Conservation (phyloP, 2,113 vertebrate genomes). For the Etheostoma spectabile region DNA sequence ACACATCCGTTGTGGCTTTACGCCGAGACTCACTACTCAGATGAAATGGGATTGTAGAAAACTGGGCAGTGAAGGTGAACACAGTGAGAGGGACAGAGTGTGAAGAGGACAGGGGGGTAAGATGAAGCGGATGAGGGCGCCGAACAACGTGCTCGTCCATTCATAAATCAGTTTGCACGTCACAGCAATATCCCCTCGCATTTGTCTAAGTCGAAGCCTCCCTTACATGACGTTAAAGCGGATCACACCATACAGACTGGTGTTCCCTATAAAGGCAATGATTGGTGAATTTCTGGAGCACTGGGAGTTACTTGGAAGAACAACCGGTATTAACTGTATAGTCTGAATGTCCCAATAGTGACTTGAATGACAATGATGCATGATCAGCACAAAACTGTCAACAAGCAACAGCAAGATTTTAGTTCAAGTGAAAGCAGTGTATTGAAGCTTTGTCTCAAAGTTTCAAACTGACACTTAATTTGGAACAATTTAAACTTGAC, state of each 20-base stretch:
- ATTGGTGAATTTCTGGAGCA: not conserved
- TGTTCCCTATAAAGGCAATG: not conserved
- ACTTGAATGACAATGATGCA: too few species aligned
- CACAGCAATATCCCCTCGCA: slow-evolving; percentile 36
- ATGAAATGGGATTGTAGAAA: slow-evolving; percentile 33
- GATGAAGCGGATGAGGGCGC: slow-evolving; percentile 32
- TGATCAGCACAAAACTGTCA: too few species aligned
- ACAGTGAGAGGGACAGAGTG: slow-evolving; percentile 12
- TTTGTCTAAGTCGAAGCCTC: slow-evolving; percentile 31
- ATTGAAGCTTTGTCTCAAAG: too few species aligned
- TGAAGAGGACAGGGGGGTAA: too few species aligned
- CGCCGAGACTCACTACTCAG: not conserved
- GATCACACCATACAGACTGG: not conserved
- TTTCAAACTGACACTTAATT: too few species aligned
- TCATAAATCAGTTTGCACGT: slow-evolving; percentile 55
- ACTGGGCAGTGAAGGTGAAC: not conserved
- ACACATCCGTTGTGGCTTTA: slow-evolving; percentile 68
- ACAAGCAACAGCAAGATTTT: too few species aligned
- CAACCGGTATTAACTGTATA: too few species aligned
- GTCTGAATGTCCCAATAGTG: too few species aligned
- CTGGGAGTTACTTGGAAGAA: too few species aligned
- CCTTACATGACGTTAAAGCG: slow-evolving; percentile 31
- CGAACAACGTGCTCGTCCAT: slow-evolving; percentile 47
- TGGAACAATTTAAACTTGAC: too few species aligned
- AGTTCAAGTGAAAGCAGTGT: too few species aligned